phyloP scores from a whole-genome alignment of 2,113 vertebrate genomes.

The Heterotis niloticus region DNA sequence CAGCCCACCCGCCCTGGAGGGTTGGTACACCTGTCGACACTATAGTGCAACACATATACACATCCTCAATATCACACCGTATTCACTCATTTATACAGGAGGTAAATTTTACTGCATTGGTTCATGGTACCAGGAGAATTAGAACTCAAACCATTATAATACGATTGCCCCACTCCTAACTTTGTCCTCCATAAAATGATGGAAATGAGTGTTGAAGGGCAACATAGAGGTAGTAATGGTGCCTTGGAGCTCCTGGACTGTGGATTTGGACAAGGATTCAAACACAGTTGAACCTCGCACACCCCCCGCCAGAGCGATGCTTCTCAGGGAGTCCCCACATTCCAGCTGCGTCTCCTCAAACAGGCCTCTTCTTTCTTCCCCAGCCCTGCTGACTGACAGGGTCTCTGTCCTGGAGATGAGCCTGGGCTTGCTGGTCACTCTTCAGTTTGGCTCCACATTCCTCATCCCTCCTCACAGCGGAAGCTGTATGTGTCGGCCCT shows the following conservation, averaged over 20 bases:
- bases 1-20: slow-evolving; percentile 39
- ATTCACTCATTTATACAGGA: not conserved
- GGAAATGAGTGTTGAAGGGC: too few species aligned
- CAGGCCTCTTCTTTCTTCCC: not conserved
- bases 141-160: too few species aligned
- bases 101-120: too few species aligned
- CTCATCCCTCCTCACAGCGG: too few species aligned
- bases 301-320: not conserved
- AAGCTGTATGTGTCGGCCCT: too few species aligned
- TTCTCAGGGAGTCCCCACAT: slow-evolving; percentile 54
- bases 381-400: not conserved
- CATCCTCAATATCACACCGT: too few species aligned
- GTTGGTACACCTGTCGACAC: slow-evolving; percentile 44
- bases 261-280: too few species aligned
- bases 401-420: not conserved
- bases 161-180: not conserved
- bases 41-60: not conserved
- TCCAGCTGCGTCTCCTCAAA: slow-evolving; percentile 36
- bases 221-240: not conserved
- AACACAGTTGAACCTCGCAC: not conserved
- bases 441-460: not conserved
- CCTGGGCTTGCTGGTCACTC: not conserved
- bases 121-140: too few species aligned
- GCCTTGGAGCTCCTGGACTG: not conserved
- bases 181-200: too few species aligned